Evolutionary conservation across 92 coral and sea anemone genomes (phyloP), one percentile per base, ranked within the genome.

Genomic region (Umimayanthus chanpuru): DNA sequence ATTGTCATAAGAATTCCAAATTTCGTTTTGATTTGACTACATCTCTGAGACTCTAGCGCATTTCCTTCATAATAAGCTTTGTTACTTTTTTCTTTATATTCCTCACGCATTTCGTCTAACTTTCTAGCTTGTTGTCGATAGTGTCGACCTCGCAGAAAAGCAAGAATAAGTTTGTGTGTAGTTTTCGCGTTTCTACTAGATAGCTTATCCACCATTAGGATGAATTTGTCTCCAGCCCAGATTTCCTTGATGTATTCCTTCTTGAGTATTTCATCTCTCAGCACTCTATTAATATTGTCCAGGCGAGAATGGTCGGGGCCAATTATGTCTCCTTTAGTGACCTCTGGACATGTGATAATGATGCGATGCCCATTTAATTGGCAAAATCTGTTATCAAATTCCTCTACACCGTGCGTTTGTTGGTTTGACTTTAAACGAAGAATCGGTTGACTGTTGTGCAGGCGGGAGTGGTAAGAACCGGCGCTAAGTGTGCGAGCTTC

Each of bases 241-340:
- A 2, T 12, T 30, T 11, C 44, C 44, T 73, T 1, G 20, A 73
- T 73, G 77, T 73, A 2, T 16, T 73, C 1, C 5, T 73, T 40
- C 36, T 73, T 6, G 43, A 73, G 41, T 15, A 14, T 32, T 30
- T 73, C 47, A 6, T 3, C 41, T 2, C n/a, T 23, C 77, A 73
- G 41, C 40, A 85, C 88, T 38, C 88, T 85, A n/a, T 85, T 85
- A 70, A 85, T 72, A 49, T 85, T 85, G 65, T 73, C 49, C 53
- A 85, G 44, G 81, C 79, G 67, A 20, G 18, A 23, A 18, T 73
- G 65, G 18, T 85, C 88, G 29, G 58, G 40, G 40, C 88, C 88
- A 44, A 73, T 85, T 5, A 85, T 85, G 0, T 74, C 47, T 2
- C 66, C 67, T 25, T 68, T 43, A 40, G 26, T 47, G 41, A 53